Conservation (phyloP, 2,113 vertebrate species). For the Lathamus discolor region DNA sequence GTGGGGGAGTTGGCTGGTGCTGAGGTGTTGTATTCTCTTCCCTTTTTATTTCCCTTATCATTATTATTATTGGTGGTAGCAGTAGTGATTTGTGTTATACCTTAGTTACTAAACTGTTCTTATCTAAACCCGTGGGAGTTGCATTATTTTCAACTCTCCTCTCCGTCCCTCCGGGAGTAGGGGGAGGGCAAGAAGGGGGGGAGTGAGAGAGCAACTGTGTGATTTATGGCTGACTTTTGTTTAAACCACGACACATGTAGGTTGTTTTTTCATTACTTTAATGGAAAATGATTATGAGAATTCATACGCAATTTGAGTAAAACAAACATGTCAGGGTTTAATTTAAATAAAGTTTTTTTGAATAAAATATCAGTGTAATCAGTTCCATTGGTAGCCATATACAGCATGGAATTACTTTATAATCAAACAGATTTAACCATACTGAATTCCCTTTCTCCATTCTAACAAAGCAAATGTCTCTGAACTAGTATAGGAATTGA, state of each 20-base stretch:
- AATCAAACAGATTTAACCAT: not conserved
- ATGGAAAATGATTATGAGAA: slow-evolving; percentile 8
- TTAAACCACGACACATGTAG: not conserved
- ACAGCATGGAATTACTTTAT: not conserved
- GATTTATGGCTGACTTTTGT: no score
- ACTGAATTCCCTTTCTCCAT: not conserved
- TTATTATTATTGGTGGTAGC: no score
- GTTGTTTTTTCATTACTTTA: not conserved
- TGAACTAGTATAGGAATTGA: not conserved
- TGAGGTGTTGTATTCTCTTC: no score
- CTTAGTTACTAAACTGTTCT: no score
- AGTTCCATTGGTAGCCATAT: not conserved
- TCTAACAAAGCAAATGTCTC: not conserved
- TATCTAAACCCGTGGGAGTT: no score
- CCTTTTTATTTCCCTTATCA: no score
- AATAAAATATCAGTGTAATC: not conserved
- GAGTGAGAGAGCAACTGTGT: no score
- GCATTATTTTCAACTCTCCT: no score
- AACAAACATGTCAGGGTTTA: not conserved
- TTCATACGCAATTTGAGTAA: not conserved
- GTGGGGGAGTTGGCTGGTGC: no score
- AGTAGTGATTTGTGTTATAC: no score
- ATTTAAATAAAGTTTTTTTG: slow-evolving; percentile 10
- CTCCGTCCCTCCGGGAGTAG: no score
- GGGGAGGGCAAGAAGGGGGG: no score